Percentiles rank a stretch among this genome's conserved stretches.
Evolutionary conservation across 2,888 invertebrate genomes (phyloP).

Genomic region (Listrodromus nycthemerus): DNA sequence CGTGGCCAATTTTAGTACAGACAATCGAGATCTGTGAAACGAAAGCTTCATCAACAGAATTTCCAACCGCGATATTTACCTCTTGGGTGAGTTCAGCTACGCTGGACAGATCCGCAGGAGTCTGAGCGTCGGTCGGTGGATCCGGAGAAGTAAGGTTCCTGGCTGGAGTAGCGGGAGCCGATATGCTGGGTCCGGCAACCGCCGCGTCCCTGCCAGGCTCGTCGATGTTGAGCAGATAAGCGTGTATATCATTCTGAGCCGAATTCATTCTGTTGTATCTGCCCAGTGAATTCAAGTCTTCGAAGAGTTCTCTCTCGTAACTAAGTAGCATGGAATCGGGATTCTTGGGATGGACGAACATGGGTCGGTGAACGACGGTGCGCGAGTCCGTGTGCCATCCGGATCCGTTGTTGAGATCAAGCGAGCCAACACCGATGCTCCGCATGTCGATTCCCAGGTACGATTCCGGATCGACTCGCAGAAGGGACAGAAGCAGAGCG

Average conservation of each 20-base stretch:
- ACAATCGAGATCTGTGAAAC: not conserved
- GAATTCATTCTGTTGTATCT: conserved; percentile 86
- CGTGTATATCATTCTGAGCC: conserved; percentile 86
- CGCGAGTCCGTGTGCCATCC: conserved; percentile 88
- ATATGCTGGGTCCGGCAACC: conserved; percentile 75
- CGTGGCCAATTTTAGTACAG: not conserved
- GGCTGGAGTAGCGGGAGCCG: conserved; percentile 70
- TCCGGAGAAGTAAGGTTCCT: conserved; percentile 75
- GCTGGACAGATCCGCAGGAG: conserved; percentile 72
- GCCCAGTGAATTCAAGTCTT: conserved; percentile 90
- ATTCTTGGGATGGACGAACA: conserved; percentile 90
- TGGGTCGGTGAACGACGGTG: conserved; percentile 86
- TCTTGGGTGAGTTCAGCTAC: conserved; percentile 84
- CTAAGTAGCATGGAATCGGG: conserved; percentile 89
- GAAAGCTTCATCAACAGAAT: not conserved
- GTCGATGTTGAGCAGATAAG: conserved; percentile 88
- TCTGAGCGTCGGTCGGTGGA: conserved; percentile 73
- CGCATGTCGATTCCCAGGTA: conserved; percentile 87
- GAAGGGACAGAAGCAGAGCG: conserved; percentile 92
- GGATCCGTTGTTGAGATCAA: conserved; percentile 89
- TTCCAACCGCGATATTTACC: conserved; percentile 75
- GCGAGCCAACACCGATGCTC: conserved; percentile 84
- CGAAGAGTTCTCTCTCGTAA: conserved; percentile 90
- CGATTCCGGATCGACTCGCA: conserved; percentile 91
- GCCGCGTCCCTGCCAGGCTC: conserved; percentile 76